These are phyloP conservation scores for Drosophila pullipes DNA, from an alignment of 2,888 invertebrate species.

Conservation along the genomic window DNA sequence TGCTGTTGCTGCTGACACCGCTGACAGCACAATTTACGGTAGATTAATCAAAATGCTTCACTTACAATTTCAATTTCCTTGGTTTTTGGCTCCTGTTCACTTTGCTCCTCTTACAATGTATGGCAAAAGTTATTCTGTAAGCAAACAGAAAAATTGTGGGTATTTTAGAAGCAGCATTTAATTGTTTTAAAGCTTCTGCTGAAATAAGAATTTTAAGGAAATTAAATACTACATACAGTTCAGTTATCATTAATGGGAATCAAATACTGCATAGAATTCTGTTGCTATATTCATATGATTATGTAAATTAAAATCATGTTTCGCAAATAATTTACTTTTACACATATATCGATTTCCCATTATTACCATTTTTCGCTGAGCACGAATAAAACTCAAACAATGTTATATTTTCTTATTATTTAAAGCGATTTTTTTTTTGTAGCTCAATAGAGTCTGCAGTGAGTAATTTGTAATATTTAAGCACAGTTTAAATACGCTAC, in stretches of 20 bases:
- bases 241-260: neutral
- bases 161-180: neutral
- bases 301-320: neutral
- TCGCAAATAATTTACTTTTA: neutral
- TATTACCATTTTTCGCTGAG: neutral
- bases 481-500: constrained; percentile 28
- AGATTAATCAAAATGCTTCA: constrained; percentile 46
- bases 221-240: neutral
- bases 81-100: constrained; percentile 1
- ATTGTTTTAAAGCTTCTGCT: neutral
- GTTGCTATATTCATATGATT: neutral
- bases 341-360: neutral
- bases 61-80: constrained; percentile 56
- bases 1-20: constrained; percentile 21
- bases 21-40: constrained; percentile 55
- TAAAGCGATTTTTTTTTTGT: neutral
- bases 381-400: neutral
- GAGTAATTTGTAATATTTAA: constrained; percentile 21
- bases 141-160: constrained; percentile 5
- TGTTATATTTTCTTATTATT: neutral
- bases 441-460: neutral
- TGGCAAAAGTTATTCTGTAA: constrained; percentile 30
- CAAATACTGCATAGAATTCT: neutral
- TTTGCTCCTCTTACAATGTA: neutral
- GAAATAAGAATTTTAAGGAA: neutral